Percentiles rank a stretch among this genome's conserved stretches.
Evolutionary conservation across 2,113 vertebrate genomes (phyloP).

Genomic region (pig (Sus scrofa)): DNA sequence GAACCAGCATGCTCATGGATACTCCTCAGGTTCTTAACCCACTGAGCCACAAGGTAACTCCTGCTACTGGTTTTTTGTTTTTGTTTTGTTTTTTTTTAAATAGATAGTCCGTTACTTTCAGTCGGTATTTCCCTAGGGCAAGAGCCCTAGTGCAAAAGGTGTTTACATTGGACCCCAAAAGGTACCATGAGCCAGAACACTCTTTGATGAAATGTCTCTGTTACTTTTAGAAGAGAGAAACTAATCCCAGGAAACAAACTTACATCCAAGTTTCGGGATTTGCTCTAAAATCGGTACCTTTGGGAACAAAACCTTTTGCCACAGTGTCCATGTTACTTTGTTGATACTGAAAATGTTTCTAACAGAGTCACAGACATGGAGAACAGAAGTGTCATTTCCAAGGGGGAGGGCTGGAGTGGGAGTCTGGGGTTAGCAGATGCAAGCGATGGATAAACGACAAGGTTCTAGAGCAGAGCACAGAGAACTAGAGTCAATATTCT

Average conservation of each 20-base stretch:
- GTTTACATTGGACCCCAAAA: not conserved
- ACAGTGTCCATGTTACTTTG: rapidly evolving
- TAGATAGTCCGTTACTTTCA: not conserved
- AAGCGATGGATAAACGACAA: too few species aligned
- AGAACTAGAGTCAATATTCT: too few species aligned
- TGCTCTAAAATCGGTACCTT: not conserved
- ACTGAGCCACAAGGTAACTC: too few species aligned
- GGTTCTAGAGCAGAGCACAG: too few species aligned
- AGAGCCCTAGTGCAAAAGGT: not conserved
- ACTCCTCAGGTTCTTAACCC: too few species aligned
- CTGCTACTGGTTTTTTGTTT: too few species aligned
- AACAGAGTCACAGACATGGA: too few species aligned
- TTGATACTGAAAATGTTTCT: not conserved
- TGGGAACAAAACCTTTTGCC: not conserved
- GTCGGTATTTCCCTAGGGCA: not conserved
- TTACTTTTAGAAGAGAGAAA: not conserved
- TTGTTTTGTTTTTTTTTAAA: too few species aligned
- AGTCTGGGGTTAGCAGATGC: too few species aligned
- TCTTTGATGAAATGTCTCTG: not conserved
- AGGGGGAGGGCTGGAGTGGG: too few species aligned
- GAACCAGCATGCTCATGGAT: too few species aligned
- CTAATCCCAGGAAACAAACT: not conserved
- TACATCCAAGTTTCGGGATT: not conserved
- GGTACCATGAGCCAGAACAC: not conserved
- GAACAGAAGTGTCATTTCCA: too few species aligned